Evolutionary conservation across 2,797 vertebrate genomes (phyloP).

Genomic region (Sebastes diploproa): DNA sequence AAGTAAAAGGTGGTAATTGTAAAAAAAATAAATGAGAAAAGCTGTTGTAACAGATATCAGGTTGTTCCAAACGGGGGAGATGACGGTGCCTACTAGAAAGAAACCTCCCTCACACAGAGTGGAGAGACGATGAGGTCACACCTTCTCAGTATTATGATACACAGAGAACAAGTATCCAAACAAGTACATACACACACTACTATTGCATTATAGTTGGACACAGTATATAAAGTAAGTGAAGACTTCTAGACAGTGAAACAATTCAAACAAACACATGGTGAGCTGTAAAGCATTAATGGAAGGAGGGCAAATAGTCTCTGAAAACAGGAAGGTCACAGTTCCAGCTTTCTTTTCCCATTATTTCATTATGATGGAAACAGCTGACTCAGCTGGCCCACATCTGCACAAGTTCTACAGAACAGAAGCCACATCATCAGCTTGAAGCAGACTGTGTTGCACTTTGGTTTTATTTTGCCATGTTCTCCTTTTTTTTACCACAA

Average conservation of each 20-base stretch:
- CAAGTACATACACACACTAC: background rate
- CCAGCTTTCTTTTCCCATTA: constrained; percentile 30
- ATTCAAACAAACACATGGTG: background rate
- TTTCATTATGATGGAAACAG: constrained; percentile 62
- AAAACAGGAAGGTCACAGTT: constrained; percentile 38
- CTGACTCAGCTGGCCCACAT: constrained; percentile 60
- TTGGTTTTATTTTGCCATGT: constrained; percentile 26
- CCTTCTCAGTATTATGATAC: background rate
- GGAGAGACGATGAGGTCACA: constrained; percentile 31
- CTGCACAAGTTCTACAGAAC: constrained; percentile 29
- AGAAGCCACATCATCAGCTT: constrained; percentile 52
- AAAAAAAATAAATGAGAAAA: background rate
- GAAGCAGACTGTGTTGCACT: constrained; percentile 11
- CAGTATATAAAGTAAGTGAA: background rate
- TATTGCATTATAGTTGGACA: background rate
- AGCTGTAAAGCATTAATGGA: constrained; percentile 7
- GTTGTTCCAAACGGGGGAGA: constrained; percentile 8
- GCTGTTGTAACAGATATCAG: background rate
- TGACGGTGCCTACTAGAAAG: background rate
- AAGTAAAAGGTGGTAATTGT: background rate
- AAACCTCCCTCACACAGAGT: constrained; percentile 8
- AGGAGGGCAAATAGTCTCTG: background rate
- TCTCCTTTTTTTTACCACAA: constrained; percentile 57
- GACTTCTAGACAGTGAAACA: background rate
- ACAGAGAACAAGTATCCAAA: background rate